These are phyloP conservation scores for Aphyosemion australe DNA, from an alignment of 2,113 vertebrate genomes.

Conservation along the genomic window DNA sequence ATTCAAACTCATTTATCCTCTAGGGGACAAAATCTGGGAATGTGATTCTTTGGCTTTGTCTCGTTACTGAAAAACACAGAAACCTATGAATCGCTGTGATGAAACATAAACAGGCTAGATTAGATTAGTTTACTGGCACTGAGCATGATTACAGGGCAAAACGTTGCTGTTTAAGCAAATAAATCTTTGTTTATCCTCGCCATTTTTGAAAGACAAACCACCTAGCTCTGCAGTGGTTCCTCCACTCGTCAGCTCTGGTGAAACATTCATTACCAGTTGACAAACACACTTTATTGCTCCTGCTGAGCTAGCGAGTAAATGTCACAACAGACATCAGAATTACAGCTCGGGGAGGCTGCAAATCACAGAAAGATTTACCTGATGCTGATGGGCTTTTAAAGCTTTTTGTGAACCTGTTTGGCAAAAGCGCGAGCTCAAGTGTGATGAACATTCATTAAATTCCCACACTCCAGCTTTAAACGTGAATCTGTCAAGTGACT, in stretches of 20 bases:
- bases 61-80: too few species aligned
- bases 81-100: too few species aligned
- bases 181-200: background rate
- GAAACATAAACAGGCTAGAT: too few species aligned
- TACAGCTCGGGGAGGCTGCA: background rate
- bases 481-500: background rate
- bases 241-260: background rate
- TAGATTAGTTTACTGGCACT: too few species aligned
- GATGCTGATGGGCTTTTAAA: background rate
- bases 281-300: background rate
- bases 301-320: background rate
- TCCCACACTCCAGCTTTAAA: background rate
- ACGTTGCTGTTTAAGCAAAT: too few species aligned
- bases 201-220: background rate
- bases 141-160: too few species aligned
- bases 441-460: background rate
- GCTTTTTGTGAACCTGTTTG: background rate
- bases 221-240: background rate
- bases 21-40: background rate
- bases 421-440: background rate
- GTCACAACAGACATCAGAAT: slow-evolving; percentile 2
- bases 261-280: background rate
- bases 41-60: background rate
- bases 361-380: background rate
- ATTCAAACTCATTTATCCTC: background rate